Evolutionary conservation across 2,797 vertebrate species (phyloP).

Genomic region (Odontamblyopus rebecca): DNA sequence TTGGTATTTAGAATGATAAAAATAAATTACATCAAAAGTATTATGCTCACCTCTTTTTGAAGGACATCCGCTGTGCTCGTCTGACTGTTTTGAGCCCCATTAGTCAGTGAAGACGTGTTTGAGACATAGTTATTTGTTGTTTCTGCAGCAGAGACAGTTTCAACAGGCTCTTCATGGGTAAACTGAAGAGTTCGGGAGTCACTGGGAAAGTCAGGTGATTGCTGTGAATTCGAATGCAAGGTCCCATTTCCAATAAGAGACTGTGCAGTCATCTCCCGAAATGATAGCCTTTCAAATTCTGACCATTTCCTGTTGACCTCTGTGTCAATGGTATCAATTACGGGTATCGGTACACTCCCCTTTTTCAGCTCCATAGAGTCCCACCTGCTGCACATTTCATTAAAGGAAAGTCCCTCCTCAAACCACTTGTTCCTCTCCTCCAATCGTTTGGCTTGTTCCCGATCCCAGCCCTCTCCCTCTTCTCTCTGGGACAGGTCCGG

Average conservation of each 20-base stretch:
- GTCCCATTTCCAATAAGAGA: constrained; percentile 75
- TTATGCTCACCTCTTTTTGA: constrained; percentile 84
- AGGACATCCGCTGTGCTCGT: constrained; percentile 70
- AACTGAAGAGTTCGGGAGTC: constrained; percentile 28
- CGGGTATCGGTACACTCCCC: constrained; percentile 63
- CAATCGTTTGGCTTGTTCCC: constrained; percentile 83
- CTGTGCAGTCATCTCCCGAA: constrained; percentile 78
- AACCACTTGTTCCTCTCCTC: constrained; percentile 90
- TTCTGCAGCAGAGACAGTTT: constrained; percentile 21
- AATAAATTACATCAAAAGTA: background rate
- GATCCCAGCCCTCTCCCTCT: constrained; percentile 84
- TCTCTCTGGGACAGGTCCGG: constrained; percentile 58
- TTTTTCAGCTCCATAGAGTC: constrained; percentile 78
- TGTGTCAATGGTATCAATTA: constrained; percentile 70
- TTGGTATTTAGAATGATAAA: background rate
- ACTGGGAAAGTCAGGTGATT: constrained; percentile 19
- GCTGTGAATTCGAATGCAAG: constrained; percentile 51
- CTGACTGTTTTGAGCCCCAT: constrained; percentile 52
- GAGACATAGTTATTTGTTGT: constrained; percentile 18
- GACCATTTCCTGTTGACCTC: constrained; percentile 93
- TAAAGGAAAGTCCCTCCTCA: constrained; percentile 67
- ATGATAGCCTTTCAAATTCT: constrained; percentile 86
- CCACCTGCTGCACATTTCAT: constrained; percentile 75
- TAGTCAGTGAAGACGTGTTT: constrained; percentile 21
- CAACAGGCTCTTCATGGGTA: constrained; percentile 29